Percentiles rank a stretch among this genome's conserved stretches.
Conservation (phyloP, 2,888 invertebrate genomes). For the Julus scanicus region DNA sequence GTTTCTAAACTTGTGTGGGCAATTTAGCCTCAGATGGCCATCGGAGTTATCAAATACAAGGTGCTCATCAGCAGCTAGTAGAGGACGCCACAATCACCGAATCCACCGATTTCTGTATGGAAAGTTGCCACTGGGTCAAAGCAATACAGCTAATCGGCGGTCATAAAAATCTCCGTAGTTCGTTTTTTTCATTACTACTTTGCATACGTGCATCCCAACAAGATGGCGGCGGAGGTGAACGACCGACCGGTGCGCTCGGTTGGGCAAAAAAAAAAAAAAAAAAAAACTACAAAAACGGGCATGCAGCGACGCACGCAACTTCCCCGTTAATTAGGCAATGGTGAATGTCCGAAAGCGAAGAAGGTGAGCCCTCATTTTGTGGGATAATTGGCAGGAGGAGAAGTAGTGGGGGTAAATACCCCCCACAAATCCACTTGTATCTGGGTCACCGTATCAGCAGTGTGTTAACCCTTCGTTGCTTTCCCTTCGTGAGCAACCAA, state of each 20-base stretch:
- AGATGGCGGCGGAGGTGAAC: not conserved
- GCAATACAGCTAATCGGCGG: not conserved
- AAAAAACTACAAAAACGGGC: not conserved
- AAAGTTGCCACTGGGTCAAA: not conserved
- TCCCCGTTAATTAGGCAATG: constrained; percentile 23
- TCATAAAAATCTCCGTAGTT: not conserved
- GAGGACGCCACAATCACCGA: too few species aligned
- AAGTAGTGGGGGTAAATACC: not conserved
- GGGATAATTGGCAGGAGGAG: not conserved
- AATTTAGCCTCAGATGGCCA: too few species aligned
- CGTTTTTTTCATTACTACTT: not conserved
- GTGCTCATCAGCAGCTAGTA: not conserved
- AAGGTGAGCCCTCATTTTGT: not conserved
- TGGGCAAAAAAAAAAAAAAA: too few species aligned
- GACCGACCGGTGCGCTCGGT: not conserved
- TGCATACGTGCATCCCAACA: not conserved
- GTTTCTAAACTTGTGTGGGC: too few species aligned
- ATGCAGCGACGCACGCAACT: constrained; percentile 6
- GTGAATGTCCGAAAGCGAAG: constrained; percentile 49
- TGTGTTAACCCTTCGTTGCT: constrained; percentile 48
- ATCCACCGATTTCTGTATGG: too few species aligned
- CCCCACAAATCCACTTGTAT: not conserved
- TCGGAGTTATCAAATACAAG: too few species aligned
- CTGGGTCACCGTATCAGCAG: constrained; percentile 39
- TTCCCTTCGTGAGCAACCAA: not conserved